Conservation (phyloP, 2,113 vertebrate genomes). For the Pseudorectes ferrugineus region DNA sequence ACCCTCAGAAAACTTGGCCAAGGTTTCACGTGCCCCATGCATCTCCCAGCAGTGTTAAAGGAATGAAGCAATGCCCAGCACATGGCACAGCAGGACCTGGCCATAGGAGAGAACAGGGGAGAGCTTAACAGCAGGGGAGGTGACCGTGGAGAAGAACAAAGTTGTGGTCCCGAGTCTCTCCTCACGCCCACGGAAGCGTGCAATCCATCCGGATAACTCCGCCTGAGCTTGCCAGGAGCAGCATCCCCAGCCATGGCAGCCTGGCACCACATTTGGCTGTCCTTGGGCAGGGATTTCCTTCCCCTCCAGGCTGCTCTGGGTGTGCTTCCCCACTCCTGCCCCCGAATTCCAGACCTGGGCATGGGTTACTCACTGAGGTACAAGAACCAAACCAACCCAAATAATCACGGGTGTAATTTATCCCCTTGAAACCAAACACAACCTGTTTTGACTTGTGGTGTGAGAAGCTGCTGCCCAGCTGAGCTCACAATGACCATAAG, state of each 20-base stretch:
- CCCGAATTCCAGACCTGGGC: accelerated
- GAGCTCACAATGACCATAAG: background rate
- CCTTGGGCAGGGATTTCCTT: background rate
- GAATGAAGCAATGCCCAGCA: background rate
- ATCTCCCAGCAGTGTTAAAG: background rate
- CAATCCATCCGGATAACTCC: background rate
- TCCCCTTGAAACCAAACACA: background rate
- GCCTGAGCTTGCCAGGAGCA: background rate
- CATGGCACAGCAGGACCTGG: background rate
- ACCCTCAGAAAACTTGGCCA: background rate
- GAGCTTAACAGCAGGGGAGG: background rate
- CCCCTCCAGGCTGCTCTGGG: background rate
- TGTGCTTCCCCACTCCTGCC: background rate
- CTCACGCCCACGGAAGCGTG: accelerated
- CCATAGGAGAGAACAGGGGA: background rate
- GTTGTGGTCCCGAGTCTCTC: background rate
- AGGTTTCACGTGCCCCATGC: background rate
- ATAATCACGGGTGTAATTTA: background rate
- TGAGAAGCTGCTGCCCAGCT: background rate
- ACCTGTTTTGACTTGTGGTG: background rate
- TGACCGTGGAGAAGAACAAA: background rate
- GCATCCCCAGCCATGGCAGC: background rate
- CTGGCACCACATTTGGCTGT: background rate
- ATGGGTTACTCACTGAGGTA: background rate
- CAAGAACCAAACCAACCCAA: background rate